Evolutionary conservation across 2,888 invertebrate species (phyloP), one percentile per base, ranked within the genome.

Genomic region (Pammene fasciana): DNA sequence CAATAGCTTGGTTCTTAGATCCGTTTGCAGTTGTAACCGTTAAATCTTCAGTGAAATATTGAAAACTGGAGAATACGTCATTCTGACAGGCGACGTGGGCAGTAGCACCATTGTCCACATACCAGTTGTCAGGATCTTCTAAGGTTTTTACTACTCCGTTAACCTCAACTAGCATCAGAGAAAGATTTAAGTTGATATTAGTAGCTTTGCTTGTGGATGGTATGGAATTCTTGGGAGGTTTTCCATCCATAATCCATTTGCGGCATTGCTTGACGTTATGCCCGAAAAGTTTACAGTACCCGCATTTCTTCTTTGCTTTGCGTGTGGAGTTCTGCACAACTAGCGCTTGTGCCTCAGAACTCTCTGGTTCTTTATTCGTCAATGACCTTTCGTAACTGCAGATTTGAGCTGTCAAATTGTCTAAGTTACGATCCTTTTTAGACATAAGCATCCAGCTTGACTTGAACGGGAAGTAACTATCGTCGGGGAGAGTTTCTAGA

Each of bases 391-490:
- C 46, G 46, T 46, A 46, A 46, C 13, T n/a, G 46, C 46, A 46
- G n/a, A 46, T 46, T 46, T 36, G 36, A 7, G 36, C 36, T 7
- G 36, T 36, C 36, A 36, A 7, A 36, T 36, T 36, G 5, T 36
- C 36, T 36, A 36, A 6, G 36, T 36, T 36, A 36, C 36, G 36
- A 36, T 36, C 36, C 36, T 36, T 36, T 46, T 46, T 46, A 46
- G 46, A 46, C 46, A 46, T 46, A 7, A 46, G 46, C 5, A 46
- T 46, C 46, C 46, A 46, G n/a, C 46, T 46, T 11, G 46, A 46
- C 46, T 46, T 46, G 46, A 46, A 46, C 9, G 46, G 46, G 46
- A 46, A 46, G 46, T 46, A 46, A 46, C 46, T 46, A 46, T 46
- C 46, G n/a, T 46, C 46, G n/a, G 11, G 46, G 11, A 46, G 36